phyloP scores from a whole-genome alignment of 1,140 invertebrate genomes.

The Bombus confusus region DNA sequence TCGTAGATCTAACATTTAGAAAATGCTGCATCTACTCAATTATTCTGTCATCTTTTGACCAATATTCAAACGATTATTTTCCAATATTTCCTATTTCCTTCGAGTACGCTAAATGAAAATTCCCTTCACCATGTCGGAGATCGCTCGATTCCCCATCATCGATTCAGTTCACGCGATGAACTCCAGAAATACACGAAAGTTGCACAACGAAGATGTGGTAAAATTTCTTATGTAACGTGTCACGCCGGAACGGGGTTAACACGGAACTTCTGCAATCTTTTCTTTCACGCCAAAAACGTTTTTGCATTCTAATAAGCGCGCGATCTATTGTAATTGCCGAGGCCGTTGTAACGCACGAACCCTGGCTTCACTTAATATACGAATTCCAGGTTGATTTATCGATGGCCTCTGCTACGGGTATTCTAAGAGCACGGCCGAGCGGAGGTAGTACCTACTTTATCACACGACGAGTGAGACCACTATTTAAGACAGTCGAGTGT shows the following conservation, averaged over 20 bases:
- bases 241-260: slow-evolving; percentile 42
- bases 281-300: slow-evolving; percentile 32
- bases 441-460: slow-evolving; percentile 59
- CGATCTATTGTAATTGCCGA: slow-evolving; percentile 58
- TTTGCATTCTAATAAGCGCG: slow-evolving; percentile 64
- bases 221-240: slow-evolving; percentile 40
- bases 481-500: slow-evolving; percentile 55
- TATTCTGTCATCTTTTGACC: not conserved
- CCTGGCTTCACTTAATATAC: slow-evolving; percentile 61
- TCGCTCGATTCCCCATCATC: not conserved
- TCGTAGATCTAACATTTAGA: too few relatives aligned
- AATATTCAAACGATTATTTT: not conserved
- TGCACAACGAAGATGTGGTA: slow-evolving; percentile 12
- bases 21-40: not conserved
- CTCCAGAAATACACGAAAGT: not conserved
- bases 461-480: slow-evolving; percentile 39
- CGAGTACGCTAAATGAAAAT: not conserved
- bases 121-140: too few relatives aligned
- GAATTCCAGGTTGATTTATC: slow-evolving; percentile 68
- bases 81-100: not conserved
- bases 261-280: slow-evolving; percentile 37
- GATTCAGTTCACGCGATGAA: not conserved
- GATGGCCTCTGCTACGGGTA: slow-evolving; percentile 62
- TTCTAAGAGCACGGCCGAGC: slow-evolving; percentile 52
- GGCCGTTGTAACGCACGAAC: slow-evolving; percentile 55